These are phyloP conservation scores for Takifugu rubripes DNA, from an alignment of 2,797 vertebrate species.

Conservation along the genomic window DNA sequence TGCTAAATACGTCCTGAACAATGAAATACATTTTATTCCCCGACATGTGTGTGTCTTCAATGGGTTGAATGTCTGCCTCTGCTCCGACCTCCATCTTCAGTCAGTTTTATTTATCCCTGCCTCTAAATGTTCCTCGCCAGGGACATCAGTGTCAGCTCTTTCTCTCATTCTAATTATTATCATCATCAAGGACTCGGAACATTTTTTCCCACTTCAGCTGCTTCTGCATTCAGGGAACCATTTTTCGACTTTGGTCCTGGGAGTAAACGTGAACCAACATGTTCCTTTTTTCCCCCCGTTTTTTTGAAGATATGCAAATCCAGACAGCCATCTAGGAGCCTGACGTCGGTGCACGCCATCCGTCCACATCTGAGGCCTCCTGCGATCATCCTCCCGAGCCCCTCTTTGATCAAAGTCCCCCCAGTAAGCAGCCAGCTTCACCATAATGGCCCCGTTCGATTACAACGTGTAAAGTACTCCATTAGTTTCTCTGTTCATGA, in stretches of 20 bases:
- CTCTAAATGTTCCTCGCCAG: too few relatives aligned
- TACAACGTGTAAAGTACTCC: conserved; percentile 77
- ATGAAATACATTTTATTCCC: too few relatives aligned
- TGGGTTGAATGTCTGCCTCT: too few relatives aligned
- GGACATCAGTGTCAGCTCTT: too few relatives aligned
- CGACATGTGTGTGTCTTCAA: too few relatives aligned
- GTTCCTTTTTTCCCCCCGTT: background rate
- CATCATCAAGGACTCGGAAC: background rate
- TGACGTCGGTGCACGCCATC: conserved; percentile 51
- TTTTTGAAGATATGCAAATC: conserved; percentile 70
- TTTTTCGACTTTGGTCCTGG: conserved; percentile 30
- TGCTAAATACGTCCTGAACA: too few relatives aligned
- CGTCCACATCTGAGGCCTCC: conserved; percentile 53
- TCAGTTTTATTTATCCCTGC: too few relatives aligned
- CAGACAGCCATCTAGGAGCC: conserved; percentile 38
- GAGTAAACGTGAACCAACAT: conserved; percentile 30
- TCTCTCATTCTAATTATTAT: too few relatives aligned
- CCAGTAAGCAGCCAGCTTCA: conserved; percentile 67
- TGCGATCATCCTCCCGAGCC: conserved; percentile 59
- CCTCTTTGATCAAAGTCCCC: conserved; percentile 71
- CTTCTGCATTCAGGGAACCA: background rate
- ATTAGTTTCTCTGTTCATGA: conserved; percentile 78
- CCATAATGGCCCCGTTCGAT: conserved; percentile 75
- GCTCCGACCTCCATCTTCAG: too few relatives aligned
- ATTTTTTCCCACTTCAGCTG: background rate